phyloP scores from a whole-genome alignment of 2,797 vertebrate species.

The Perodicticus potto region DNA sequence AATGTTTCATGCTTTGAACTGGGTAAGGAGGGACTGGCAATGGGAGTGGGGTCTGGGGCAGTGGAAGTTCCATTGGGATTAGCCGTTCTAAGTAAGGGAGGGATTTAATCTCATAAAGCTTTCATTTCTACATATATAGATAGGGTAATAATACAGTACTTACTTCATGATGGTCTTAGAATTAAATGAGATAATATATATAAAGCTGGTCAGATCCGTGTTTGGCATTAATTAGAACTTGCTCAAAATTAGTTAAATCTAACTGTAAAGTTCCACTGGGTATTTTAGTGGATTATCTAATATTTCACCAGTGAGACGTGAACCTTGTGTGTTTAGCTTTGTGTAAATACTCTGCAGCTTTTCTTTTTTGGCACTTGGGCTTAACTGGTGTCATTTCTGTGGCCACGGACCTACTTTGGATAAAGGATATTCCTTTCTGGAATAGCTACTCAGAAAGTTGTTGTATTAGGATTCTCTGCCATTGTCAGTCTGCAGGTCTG shows the following conservation, averaged over 20 bases:
- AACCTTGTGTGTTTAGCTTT: background rate
- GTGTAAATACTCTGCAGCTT: background rate
- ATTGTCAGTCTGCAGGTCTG: background rate
- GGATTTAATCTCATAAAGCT: background rate
- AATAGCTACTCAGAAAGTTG: background rate
- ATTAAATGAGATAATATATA: background rate
- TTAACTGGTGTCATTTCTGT: background rate
- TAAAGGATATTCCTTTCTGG: background rate
- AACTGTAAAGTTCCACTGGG: background rate
- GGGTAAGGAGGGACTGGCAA: background rate
- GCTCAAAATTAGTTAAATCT: background rate
- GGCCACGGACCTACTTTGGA: background rate
- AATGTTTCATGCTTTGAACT: background rate
- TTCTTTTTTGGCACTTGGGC: background rate
- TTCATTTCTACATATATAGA: background rate
- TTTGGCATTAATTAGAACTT: background rate
- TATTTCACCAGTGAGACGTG: background rate
- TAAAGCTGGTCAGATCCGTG: background rate
- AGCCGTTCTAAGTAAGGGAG: background rate
- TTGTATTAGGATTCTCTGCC: background rate
- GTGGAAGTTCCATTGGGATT: background rate
- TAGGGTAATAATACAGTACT: background rate
- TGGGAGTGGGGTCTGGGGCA: background rate
- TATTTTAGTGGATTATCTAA: background rate
- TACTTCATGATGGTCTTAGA: background rate